phyloP scores from a whole-genome alignment of 64 coral and sea anemone species.

The Actinia equina region DNA sequence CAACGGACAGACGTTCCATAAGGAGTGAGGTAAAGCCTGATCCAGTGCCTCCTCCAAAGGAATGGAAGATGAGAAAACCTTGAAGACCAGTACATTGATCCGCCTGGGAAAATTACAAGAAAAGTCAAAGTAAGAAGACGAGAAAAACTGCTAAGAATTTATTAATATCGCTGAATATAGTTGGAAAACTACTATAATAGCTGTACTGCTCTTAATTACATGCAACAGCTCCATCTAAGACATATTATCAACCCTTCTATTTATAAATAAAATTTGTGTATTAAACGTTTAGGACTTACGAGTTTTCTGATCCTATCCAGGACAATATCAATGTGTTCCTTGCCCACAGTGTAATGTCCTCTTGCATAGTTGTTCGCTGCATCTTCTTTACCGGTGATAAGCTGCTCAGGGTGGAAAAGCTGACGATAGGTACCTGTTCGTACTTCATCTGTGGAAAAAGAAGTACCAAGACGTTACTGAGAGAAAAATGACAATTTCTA shows the following conservation, averaged over 20 bases:
- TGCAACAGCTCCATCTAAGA: too few species aligned
- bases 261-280: too few species aligned
- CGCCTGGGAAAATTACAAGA: not conserved
- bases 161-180: too few species aligned
- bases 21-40: slow-evolving; percentile 35
- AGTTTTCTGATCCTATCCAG: slow-evolving; percentile 37
- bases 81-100: slow-evolving; percentile 48
- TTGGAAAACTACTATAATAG: too few species aligned
- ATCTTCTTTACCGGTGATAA: slow-evolving; percentile 39
- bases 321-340: slow-evolving; percentile 14
- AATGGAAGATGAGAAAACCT: slow-evolving; percentile 52
- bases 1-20: not conserved
- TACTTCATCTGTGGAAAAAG: slow-evolving; percentile 23
- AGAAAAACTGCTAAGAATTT: too few species aligned
- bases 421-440: slow-evolving; percentile 36
- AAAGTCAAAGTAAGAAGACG: too few species aligned
- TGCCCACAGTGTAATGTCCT: slow-evolving; percentile 37
- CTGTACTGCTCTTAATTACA: too few species aligned
- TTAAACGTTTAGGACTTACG: not conserved
- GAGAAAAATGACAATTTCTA: too few species aligned
- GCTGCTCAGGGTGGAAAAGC: slow-evolving; percentile 25
- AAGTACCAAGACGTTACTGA: not conserved
- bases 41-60: slow-evolving; percentile 39
- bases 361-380: slow-evolving; percentile 43
- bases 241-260: too few species aligned